A percentile compares a stretch with the other conserved stretches of the same genome.
Evolutionary conservation across 2,797 vertebrate species (phyloP).

Genomic region (Coccyzus lansbergi): DNA sequence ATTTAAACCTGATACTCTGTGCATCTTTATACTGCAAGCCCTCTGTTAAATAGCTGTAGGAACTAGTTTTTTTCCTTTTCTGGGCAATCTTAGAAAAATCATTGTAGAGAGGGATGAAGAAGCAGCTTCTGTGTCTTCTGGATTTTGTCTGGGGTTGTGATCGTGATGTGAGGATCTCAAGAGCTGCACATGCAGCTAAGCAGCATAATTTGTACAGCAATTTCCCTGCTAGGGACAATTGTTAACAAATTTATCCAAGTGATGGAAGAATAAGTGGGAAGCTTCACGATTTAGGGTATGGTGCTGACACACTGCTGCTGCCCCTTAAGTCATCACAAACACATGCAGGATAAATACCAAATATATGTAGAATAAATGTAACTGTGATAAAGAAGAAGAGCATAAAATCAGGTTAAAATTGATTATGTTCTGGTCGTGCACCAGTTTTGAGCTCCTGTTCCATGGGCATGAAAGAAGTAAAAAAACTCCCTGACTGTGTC

Average conservation of each 20-base stretch:
- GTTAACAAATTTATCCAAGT: not conserved
- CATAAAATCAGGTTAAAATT: not conserved
- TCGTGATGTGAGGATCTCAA: not conserved
- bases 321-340: not conserved
- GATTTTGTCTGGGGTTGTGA: not conserved
- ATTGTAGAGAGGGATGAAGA: not conserved
- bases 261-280: not conserved
- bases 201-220: not conserved
- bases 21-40: not conserved
- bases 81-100: not conserved
- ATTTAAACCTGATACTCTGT: not conserved
- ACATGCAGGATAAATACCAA: not conserved
- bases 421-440: not conserved
- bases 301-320: rapidly evolving
- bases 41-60: not conserved
- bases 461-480: not conserved
- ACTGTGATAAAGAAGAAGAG: not conserved
- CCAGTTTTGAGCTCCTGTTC: not conserved
- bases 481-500: not conserved
- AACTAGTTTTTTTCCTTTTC: not conserved
- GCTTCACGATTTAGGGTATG: not conserved
- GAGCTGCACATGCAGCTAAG: not conserved
- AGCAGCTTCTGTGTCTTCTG: not conserved
- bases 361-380: not conserved
- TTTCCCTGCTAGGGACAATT: not conserved